Conservation (phyloP, 1,140 invertebrate genomes). For the Drosophila asahinai region DNA sequence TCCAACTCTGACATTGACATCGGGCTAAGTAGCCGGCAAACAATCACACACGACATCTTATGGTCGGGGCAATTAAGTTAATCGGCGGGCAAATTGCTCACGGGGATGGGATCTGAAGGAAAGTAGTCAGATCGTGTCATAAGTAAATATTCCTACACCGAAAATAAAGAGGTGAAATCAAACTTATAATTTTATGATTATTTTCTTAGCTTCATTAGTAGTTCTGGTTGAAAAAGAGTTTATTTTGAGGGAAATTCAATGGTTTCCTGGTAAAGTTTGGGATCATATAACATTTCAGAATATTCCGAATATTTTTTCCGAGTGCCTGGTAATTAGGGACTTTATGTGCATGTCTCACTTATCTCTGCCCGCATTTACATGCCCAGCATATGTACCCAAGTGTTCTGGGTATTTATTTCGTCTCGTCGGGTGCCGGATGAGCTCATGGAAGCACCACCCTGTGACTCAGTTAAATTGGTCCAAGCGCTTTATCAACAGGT, state of each 20-base stretch:
- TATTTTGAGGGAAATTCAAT: too few species aligned
- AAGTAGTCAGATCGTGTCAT: slow-evolving; percentile 41
- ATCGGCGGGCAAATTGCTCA: slow-evolving; percentile 50
- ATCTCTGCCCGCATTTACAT: slow-evolving; percentile 14
- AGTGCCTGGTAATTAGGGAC: slow-evolving; percentile 35
- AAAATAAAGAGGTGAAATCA: neutral
- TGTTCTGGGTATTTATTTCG: slow-evolving; percentile 10
- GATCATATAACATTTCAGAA: too few species aligned
- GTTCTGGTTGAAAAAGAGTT: too few species aligned
- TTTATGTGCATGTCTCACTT: slow-evolving; percentile 25
- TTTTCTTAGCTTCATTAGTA: neutral
- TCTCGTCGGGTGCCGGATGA: slow-evolving; percentile 37
- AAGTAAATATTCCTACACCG: neutral
- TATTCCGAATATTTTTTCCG: neutral
- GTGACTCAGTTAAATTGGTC: slow-evolving; percentile 46
- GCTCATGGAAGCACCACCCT: slow-evolving; percentile 34
- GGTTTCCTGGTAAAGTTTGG: too few species aligned
- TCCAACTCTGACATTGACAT: slow-evolving; percentile 61
- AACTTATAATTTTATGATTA: neutral
- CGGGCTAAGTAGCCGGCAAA: slow-evolving; percentile 16
- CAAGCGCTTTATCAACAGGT: slow-evolving; percentile 49
- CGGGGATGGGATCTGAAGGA: slow-evolving; percentile 46
- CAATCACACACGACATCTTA: slow-evolving; percentile 47
- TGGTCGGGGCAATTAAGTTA: slow-evolving; percentile 67
- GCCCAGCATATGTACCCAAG: slow-evolving; percentile 10